Conservation (phyloP, 2,113 vertebrate genomes). For the Brachyistius frenatus region DNA sequence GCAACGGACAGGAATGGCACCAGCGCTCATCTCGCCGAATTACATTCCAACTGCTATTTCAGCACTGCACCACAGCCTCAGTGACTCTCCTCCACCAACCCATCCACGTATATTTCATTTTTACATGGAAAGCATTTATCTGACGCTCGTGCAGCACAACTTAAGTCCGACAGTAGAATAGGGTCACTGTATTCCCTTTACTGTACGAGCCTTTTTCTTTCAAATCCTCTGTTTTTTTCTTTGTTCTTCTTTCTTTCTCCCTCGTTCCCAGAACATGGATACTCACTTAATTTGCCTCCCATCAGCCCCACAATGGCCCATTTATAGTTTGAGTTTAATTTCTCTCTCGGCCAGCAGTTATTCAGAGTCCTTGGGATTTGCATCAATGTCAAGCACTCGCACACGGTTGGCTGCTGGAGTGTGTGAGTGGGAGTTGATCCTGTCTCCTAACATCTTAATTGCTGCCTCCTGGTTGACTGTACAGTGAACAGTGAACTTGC, state of each 20-base stretch:
- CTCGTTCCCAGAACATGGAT: conserved; percentile 54
- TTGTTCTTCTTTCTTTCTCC: conserved; percentile 1
- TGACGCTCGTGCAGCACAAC: conserved; percentile 12
- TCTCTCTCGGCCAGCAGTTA: conserved; percentile 53
- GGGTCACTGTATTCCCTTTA: conserved; percentile 13
- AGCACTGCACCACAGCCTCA: conserved; percentile 27
- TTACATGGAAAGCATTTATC: conserved; percentile 44
- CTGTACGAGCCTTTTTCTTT: conserved; percentile 12
- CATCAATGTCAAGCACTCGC: conserved; percentile 58
- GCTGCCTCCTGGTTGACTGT: conserved; percentile 30
- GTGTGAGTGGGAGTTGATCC: conserved; percentile 51
- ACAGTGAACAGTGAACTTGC: conserved; percentile 13
- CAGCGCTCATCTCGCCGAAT: conserved; percentile 46
- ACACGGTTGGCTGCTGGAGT: conserved; percentile 45
- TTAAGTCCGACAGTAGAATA: conserved; percentile 37
- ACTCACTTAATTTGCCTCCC: conserved; percentile 54
- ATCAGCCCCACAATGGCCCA: conserved; percentile 33
- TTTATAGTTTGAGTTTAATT: conserved; percentile 59
- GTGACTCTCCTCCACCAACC: conserved; percentile 23
- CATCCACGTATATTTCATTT: conserved; percentile 53
- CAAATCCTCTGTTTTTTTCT: not conserved
- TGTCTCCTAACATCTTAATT: conserved; percentile 54
- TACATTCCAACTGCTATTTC: conserved; percentile 48
- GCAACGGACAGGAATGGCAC: conserved; percentile 46
- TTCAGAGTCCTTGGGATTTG: conserved; percentile 70